phyloP scores from a whole-genome alignment of 2,113 vertebrate genomes.

The Azemiops feae region DNA sequence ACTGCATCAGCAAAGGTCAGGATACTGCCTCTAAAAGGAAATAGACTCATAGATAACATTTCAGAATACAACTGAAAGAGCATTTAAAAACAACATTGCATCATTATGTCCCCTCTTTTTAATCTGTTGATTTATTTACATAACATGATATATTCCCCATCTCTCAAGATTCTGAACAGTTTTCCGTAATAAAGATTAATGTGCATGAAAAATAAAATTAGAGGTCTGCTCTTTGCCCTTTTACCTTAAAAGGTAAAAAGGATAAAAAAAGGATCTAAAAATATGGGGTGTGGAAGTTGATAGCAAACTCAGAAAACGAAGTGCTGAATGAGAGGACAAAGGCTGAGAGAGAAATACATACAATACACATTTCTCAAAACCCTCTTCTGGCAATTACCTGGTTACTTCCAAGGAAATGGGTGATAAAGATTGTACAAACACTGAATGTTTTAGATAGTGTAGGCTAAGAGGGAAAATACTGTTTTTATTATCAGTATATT shows the following conservation, averaged over 20 bases:
- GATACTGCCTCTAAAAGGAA: not conserved
- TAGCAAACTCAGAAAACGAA: not conserved
- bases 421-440: not conserved
- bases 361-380: not conserved
- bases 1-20: not conserved
- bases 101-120: not conserved
- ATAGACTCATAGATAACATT: not conserved
- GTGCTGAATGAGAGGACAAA: not conserved
- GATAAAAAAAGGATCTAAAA: not conserved
- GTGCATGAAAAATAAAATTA: not conserved
- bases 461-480: not conserved
- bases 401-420: not conserved
- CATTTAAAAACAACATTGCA: not conserved
- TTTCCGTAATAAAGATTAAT: not conserved
- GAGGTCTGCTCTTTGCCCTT: not conserved
- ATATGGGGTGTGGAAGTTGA: not conserved
- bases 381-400: not conserved
- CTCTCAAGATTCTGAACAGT: not conserved
- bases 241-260: not conserved
- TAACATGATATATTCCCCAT: not conserved
- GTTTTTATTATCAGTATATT: not conserved
- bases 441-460: not conserved
- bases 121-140: not conserved
- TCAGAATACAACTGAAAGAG: not conserved
- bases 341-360: not conserved